A percentile compares a stretch with the other conserved stretches of the same genome.
phyloP scores from a whole-genome alignment of 2,888 invertebrate species.

The Apoda limacodes region DNA sequence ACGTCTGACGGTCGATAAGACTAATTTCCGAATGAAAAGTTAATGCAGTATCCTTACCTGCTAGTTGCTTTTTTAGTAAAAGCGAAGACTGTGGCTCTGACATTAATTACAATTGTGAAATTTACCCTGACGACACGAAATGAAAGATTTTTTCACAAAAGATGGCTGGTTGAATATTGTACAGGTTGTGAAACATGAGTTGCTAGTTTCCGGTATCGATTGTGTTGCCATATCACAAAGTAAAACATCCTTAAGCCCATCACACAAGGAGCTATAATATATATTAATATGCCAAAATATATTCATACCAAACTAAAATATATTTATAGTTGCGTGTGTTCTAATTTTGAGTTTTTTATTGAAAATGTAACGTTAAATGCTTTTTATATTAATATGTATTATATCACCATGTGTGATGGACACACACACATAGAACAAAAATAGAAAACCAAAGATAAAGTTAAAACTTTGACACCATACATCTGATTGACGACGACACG shows the following conservation, averaged over 20 bases:
- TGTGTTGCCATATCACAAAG: constrained; percentile 33
- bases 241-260: constrained; percentile 3
- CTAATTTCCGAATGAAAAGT: constrained; percentile 23
- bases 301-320: no score
- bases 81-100: constrained; percentile 96
- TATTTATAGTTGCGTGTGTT: no score
- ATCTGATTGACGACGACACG: no score
- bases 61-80: constrained; percentile 94
- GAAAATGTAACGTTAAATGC: no score
- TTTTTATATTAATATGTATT: no score
- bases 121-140: constrained; percentile 80
- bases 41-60: constrained; percentile 75
- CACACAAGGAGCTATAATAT: no score
- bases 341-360: no score
- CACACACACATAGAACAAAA: no score
- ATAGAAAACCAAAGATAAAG: no score
- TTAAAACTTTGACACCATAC: no score
- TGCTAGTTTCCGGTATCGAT: constrained; percentile 50
- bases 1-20: constrained; percentile 43
- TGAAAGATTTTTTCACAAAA: constrained; percentile 78
- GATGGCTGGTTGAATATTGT: constrained; percentile 76
- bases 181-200: constrained; percentile 67
- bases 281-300: no score
- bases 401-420: no score
- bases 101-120: constrained; percentile 89